Percentiles rank a stretch among this genome's conserved stretches.
These are phyloP conservation scores for Microcebus murinus DNA, from an alignment of 2,113 vertebrate genomes.

Conservation along the genomic window DNA sequence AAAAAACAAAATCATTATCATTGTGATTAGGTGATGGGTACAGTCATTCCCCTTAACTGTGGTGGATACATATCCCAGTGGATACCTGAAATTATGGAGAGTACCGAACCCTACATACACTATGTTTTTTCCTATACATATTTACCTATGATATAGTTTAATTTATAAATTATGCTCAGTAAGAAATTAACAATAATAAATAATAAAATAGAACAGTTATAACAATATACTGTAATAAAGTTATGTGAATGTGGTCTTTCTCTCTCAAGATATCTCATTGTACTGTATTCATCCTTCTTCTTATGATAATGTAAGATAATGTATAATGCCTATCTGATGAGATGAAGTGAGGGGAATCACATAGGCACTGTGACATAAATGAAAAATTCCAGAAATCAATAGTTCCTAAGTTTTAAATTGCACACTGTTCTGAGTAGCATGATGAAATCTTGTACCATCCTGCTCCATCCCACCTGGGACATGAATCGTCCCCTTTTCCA, in stretches of 20 bases:
- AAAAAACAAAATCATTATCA: no score
- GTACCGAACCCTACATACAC: background rate
- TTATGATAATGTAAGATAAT: background rate
- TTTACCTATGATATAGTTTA: background rate
- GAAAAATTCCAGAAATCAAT: background rate
- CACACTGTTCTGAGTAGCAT: background rate
- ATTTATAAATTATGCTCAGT: background rate
- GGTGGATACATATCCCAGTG: background rate
- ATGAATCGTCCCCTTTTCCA: background rate
- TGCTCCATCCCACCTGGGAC: background rate
- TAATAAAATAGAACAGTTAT: background rate
- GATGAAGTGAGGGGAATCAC: background rate
- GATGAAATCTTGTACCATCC: background rate
- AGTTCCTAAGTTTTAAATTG: background rate
- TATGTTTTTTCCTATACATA: background rate
- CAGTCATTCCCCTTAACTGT: background rate
- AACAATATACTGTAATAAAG: background rate
- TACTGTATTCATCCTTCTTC: background rate
- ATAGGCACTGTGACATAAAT: background rate
- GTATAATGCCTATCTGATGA: background rate
- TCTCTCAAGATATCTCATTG: background rate
- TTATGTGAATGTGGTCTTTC: background rate
- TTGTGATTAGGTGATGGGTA: background rate
- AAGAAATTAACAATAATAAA: background rate
- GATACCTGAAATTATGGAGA: background rate